Evolutionary conservation across 2,113 vertebrate genomes (phyloP).

Genomic region (Caranx melampygus): DNA sequence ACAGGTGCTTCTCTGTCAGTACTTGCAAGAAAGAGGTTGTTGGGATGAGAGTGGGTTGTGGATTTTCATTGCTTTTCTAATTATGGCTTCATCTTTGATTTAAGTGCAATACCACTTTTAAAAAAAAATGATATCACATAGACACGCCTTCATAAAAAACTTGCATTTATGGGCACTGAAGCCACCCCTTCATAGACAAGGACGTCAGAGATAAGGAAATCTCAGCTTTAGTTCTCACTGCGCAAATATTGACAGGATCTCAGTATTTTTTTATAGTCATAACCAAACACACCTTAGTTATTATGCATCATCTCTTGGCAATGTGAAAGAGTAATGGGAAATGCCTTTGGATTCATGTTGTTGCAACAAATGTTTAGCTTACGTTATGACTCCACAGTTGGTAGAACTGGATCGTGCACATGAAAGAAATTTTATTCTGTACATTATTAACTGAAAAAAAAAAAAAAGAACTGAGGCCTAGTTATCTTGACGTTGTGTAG

Average conservation of each 20-base stretch:
- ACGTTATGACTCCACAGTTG: not conserved
- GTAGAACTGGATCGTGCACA: not conserved
- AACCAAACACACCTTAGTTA: too few species aligned
- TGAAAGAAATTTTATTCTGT: not conserved
- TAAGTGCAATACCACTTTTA: not conserved
- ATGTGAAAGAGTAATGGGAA: too few species aligned
- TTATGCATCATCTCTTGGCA: too few species aligned
- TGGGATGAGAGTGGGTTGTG: not conserved
- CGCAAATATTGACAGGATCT: conserved; percentile 1
- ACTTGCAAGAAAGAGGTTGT: not conserved
- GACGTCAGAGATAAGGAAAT: conserved; percentile 14
- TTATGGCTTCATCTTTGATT: conserved; percentile 1
- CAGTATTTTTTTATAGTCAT: too few species aligned
- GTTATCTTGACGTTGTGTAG: not conserved
- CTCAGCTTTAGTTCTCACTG: not conserved
- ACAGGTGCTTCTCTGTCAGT: not conserved
- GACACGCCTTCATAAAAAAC: conserved; percentile 18
- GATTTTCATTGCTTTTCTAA: not conserved
- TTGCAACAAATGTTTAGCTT: not conserved
- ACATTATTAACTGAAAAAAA: not conserved
- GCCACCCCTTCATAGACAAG: not conserved
- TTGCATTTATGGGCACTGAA: conserved; percentile 6
- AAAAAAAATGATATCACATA: conserved; percentile 1
- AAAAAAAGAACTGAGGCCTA: not conserved
- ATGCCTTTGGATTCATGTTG: too few species aligned